These are phyloP conservation scores for Aphis gossypii DNA, from an alignment of 1,140 invertebrate genomes.

Conservation along the genomic window DNA sequence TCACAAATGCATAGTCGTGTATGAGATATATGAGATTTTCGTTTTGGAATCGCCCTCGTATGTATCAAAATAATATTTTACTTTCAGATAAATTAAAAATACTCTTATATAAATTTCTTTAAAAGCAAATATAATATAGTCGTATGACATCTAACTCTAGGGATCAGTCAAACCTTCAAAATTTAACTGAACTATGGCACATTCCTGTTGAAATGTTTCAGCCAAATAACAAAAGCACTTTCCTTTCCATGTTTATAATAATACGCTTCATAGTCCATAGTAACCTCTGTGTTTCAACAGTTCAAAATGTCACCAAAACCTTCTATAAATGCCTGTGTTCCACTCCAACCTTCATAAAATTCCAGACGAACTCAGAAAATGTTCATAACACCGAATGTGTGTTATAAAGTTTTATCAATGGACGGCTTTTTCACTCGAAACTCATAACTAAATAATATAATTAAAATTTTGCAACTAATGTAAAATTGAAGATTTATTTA, in stretches of 20 bases:
- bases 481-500: background rate
- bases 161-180: background rate
- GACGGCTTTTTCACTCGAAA: background rate
- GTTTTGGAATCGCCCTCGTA: background rate
- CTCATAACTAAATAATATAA: background rate
- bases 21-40: background rate
- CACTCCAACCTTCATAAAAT: too few relatives aligned
- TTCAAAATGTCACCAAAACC: background rate
- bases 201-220: background rate
- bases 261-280: background rate
- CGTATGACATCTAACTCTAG: background rate
- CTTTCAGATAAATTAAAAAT: background rate
- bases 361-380: background rate
- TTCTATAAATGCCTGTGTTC: background rate
- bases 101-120: background rate
- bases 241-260: background rate
- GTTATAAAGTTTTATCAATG: background rate
- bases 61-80: background rate
- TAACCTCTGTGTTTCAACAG: background rate
- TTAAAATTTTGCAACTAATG: background rate
- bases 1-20: too few relatives aligned
- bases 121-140: background rate
- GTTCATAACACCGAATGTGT: background rate
- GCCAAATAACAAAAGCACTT: background rate
- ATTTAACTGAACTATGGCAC: background rate